A percentile compares a stretch with the other conserved stretches of the same genome.
Conservation (phyloP, 2,888 invertebrate genomes). For the Spodoptera picta region DNA sequence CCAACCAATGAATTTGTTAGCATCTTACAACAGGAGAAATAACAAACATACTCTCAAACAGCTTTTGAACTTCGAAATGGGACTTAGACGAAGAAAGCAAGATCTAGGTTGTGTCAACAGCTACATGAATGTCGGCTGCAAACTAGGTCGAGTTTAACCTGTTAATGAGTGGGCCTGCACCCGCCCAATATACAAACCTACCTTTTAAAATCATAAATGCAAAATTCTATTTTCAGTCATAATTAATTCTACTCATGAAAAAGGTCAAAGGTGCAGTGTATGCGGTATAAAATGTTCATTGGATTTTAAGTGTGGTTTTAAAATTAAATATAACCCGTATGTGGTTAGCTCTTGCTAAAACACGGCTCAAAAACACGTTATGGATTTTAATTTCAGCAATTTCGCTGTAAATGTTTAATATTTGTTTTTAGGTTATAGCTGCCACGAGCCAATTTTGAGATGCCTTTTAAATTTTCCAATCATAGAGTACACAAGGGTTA, state of each 20-base stretch:
- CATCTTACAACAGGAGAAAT: slow-evolving; percentile 1
- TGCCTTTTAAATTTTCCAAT: too few species aligned
- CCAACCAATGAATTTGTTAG: slow-evolving; percentile 6
- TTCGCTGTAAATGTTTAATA: too few species aligned
- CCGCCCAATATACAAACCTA: slow-evolving; percentile 20
- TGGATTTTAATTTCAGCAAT: too few species aligned
- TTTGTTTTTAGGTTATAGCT: too few species aligned
- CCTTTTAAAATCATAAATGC: slow-evolving; percentile 34
- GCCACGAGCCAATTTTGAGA: too few species aligned
- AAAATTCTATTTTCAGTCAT: slow-evolving; percentile 30
- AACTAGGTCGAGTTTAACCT: slow-evolving; percentile 65
- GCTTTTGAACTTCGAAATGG: slow-evolving; percentile 51
- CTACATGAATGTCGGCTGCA: slow-evolving; percentile 51
- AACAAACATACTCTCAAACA: slow-evolving; percentile 22
- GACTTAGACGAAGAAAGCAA: slow-evolving; percentile 47
- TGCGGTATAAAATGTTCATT: not conserved
- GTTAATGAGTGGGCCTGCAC: slow-evolving; percentile 53
- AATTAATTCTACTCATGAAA: slow-evolving; percentile 15
- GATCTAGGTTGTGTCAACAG: slow-evolving; percentile 71
- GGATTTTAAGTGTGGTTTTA: not conserved
- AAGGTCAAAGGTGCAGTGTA: slow-evolving; percentile 12
- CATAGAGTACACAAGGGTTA: too few species aligned
- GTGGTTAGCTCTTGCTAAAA: too few species aligned
- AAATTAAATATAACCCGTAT: too few species aligned
- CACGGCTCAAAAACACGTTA: too few species aligned